Evolutionary conservation across 64 coral and sea anemone genomes (phyloP).

Genomic region (Pocillopora damicornis): DNA sequence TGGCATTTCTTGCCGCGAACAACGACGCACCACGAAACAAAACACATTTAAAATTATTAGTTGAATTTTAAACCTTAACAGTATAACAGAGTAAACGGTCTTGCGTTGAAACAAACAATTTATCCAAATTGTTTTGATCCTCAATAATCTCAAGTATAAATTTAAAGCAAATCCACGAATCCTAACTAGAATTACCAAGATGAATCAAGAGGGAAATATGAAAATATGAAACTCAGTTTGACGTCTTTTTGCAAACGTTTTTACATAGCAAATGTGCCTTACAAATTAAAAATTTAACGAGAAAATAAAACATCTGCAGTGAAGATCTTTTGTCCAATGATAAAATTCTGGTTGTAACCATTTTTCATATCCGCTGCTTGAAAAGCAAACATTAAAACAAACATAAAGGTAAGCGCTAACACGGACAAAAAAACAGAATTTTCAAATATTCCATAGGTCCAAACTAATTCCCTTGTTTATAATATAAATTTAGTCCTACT

Average conservation of each 20-base stretch:
- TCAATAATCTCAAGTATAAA: background rate
- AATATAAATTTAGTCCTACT: too few relatives aligned
- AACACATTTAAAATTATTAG: too few relatives aligned
- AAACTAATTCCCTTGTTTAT: background rate
- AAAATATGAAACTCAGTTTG: background rate
- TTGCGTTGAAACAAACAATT: background rate
- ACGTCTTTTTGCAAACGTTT: background rate
- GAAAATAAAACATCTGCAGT: constrained; percentile 1
- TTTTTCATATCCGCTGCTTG: background rate
- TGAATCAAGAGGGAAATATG: too few relatives aligned
- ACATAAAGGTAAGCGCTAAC: background rate
- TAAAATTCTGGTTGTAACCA: background rate
- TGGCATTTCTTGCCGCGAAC: too few relatives aligned
- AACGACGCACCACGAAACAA: too few relatives aligned
- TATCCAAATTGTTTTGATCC: background rate
- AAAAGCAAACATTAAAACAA: background rate
- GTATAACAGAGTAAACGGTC: background rate
- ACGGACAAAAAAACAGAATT: background rate
- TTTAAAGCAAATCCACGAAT: background rate
- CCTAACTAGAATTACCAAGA: background rate
- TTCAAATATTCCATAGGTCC: background rate
- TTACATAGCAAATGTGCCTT: background rate
- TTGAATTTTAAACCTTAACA: background rate
- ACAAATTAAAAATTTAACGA: background rate
- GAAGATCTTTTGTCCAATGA: background rate